Percentiles rank a stretch among this genome's conserved stretches.
These are phyloP conservation scores for Ooceraea biroi DNA, from an alignment of 1,140 invertebrate genomes.

Conservation along the genomic window DNA sequence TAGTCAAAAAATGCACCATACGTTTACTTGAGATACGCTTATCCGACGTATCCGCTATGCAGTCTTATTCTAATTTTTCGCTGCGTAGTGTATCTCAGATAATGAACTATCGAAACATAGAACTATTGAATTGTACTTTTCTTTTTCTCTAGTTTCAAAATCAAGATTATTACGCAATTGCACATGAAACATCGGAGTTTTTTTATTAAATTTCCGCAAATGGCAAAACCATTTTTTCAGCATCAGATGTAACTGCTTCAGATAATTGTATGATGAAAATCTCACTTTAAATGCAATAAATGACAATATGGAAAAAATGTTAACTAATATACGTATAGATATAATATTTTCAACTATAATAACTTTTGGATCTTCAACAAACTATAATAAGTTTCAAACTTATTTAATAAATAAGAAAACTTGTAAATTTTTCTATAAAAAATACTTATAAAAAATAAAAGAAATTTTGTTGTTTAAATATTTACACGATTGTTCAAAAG, in stretches of 20 bases:
- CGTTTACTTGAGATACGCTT: conserved; percentile 79
- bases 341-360: no score
- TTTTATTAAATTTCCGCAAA: not conserved
- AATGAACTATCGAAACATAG: conserved; percentile 47
- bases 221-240: not conserved
- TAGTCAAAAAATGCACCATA: conserved; percentile 82
- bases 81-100: conserved; percentile 74
- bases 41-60: conserved; percentile 79
- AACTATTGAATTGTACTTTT: conserved; percentile 55
- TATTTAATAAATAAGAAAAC: not conserved
- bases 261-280: conserved; percentile 6
- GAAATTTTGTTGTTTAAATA: not conserved
- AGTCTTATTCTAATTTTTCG: conserved; percentile 80
- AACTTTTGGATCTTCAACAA: no score
- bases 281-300: not conserved
- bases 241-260: not conserved
- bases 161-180: conserved; percentile 29
- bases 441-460: not conserved
- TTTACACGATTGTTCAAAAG: not conserved
- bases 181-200: conserved; percentile 28
- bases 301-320: not conserved
- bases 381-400: not conserved
- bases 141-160: conserved; percentile 40
- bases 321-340: no score
- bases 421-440: conserved; percentile 9